These are phyloP conservation scores for Sarcoramphus papa DNA, from an alignment of 2,797 vertebrate genomes.

Conservation along the genomic window DNA sequence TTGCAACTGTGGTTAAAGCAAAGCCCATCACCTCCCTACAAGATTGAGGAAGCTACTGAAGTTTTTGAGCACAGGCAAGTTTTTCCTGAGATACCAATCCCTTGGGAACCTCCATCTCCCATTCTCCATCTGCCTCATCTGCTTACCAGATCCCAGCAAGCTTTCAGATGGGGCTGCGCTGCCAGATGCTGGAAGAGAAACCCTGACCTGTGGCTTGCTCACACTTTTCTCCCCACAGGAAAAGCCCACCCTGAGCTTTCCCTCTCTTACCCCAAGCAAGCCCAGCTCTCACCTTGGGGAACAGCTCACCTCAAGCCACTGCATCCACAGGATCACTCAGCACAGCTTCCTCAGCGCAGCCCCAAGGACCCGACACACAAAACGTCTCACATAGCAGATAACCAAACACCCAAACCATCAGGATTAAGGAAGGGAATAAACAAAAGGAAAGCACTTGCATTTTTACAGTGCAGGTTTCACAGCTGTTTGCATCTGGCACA, in stretches of 20 bases:
- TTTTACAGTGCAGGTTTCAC: background rate
- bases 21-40: background rate
- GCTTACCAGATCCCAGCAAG: background rate
- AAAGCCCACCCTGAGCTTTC: background rate
- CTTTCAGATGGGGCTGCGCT: background rate
- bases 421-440: background rate
- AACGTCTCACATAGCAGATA: accelerated
- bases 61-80: background rate
- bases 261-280: background rate
- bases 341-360: too few species aligned
- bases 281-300: background rate
- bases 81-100: background rate
- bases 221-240: background rate
- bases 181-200: background rate
- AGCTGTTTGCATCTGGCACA: background rate
- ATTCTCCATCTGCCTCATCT: background rate
- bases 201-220: background rate
- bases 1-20: background rate
- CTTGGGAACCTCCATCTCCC: background rate
- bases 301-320: background rate
- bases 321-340: background rate
- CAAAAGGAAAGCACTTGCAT: background rate
- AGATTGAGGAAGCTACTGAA: background rate
- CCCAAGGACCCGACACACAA: background rate
- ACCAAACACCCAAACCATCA: background rate